Percentiles rank a stretch among this genome's conserved stretches.
phyloP scores from a whole-genome alignment of 2,797 vertebrate species.

The Astyanax mexicanus region DNA sequence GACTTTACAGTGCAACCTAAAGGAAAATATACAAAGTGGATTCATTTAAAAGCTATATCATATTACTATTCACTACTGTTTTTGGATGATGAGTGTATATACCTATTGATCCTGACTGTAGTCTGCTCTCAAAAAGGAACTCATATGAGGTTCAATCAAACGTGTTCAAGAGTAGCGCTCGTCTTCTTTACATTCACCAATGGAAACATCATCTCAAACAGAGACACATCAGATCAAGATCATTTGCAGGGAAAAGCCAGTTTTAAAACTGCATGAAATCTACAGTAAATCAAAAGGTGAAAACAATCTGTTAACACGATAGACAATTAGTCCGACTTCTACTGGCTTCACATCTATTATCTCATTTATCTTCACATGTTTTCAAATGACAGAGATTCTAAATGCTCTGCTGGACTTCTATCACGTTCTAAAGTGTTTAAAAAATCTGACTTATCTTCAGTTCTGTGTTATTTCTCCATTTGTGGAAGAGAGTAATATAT shows the following conservation, averaged over 20 bases:
- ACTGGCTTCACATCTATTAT: conserved; percentile 30
- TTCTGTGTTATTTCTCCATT: too few relatives aligned
- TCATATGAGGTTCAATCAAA: neutral
- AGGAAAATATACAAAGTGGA: too few relatives aligned
- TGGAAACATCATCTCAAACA: neutral
- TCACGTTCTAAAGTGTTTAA: neutral
- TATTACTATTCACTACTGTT: too few relatives aligned
- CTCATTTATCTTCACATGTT: neutral
- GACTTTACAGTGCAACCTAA: too few relatives aligned
- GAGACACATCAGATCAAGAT: neutral
- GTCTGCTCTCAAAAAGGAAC: neutral
- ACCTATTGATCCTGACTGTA: too few relatives aligned
- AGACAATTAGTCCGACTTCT: conserved; percentile 43
- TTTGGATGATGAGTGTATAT: too few relatives aligned
- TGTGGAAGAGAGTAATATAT: too few relatives aligned
- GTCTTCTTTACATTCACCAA: neutral
- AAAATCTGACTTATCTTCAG: neutral
- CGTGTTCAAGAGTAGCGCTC: too few relatives aligned
- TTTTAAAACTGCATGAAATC: neutral
- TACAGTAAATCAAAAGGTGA: neutral
- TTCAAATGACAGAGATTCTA: neutral
- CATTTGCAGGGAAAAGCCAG: neutral
- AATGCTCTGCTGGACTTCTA: neutral
- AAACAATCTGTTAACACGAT: conserved; percentile 6
- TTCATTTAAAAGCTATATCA: too few relatives aligned